Percentiles rank a stretch among this genome's conserved stretches.
Conservation (phyloP, 2,113 vertebrate species). For the Charina bottae region DNA sequence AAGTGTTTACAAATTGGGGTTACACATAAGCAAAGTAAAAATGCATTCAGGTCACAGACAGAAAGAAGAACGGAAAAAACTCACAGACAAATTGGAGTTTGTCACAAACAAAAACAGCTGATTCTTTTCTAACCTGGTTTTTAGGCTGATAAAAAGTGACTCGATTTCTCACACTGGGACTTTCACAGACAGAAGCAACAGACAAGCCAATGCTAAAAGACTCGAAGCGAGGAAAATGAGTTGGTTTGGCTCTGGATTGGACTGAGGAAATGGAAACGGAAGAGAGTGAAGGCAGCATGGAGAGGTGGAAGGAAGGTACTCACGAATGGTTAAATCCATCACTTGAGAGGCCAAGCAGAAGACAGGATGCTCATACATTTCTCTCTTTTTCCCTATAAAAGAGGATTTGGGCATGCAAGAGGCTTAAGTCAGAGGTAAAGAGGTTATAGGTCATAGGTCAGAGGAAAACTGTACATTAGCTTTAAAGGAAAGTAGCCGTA, state of each 20-base stretch:
- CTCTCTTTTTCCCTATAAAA: conserved; percentile 99
- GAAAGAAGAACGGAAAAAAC: conserved; percentile 87
- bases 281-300: conserved; percentile 82
- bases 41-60: conserved; percentile 99
- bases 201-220: conserved; percentile 86
- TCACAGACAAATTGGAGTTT: conserved; percentile 85
- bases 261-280: conserved; percentile 81
- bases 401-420: conserved; percentile 98
- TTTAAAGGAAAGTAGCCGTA: conserved; percentile 82
- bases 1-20: conserved; percentile 87
- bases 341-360: conserved; percentile 99
- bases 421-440: conserved; percentile 95
- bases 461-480: conserved; percentile 87
- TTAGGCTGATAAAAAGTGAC: conserved; percentile 83
- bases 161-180: conserved; percentile 87
- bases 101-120: conserved; percentile 93
- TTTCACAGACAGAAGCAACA: conserved; percentile 89
- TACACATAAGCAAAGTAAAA: conserved; percentile 99
- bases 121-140: conserved; percentile 80
- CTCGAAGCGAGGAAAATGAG: conserved; percentile 83
- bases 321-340: conserved; percentile 99
- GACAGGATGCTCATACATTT: conserved; percentile 99
- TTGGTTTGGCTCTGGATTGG: conserved; percentile 83
- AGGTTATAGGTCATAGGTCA: conserved; percentile 87
- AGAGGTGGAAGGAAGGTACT: conserved; percentile 94